These are phyloP conservation scores for Plutella xylostella DNA, from an alignment of 2,888 invertebrate species.

Conservation along the genomic window DNA sequence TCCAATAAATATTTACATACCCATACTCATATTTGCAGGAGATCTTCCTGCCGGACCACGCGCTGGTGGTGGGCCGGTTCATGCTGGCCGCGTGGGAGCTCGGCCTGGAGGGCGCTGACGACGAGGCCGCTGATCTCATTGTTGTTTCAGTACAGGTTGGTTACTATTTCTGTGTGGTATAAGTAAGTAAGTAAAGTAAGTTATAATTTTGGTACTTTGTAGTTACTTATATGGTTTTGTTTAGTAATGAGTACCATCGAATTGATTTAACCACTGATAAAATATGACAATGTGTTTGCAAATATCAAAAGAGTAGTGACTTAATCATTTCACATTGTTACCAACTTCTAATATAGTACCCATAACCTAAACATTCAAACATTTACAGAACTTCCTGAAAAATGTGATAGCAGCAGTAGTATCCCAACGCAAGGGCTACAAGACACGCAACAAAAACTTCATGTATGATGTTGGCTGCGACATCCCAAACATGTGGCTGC, in stretches of 20 bases:
- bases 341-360: no score
- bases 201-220: no score
- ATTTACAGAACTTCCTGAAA: constrained; percentile 83
- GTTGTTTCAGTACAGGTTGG: constrained; percentile 80
- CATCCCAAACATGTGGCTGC: constrained; percentile 83
- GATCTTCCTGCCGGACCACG: constrained; percentile 85
- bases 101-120: constrained; percentile 87
- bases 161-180: constrained; percentile 3
- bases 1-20: no score
- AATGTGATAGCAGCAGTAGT: constrained; percentile 84
- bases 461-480: constrained; percentile 84
- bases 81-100: constrained; percentile 91
- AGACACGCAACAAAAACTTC: constrained; percentile 78
- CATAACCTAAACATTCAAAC: no score
- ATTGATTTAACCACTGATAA: no score
- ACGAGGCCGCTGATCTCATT: constrained; percentile 84
- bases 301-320: no score
- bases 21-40: no score
- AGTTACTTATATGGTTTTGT: no score
- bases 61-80: constrained; percentile 84
- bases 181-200: no score
- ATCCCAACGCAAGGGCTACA: constrained; percentile 85
- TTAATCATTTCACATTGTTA: no score
- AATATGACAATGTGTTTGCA: no score
- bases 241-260: no score